Evolutionary conservation across 2,113 vertebrate species (phyloP), one percentile per base, ranked within the genome.

Genomic region (Grus americana): DNA sequence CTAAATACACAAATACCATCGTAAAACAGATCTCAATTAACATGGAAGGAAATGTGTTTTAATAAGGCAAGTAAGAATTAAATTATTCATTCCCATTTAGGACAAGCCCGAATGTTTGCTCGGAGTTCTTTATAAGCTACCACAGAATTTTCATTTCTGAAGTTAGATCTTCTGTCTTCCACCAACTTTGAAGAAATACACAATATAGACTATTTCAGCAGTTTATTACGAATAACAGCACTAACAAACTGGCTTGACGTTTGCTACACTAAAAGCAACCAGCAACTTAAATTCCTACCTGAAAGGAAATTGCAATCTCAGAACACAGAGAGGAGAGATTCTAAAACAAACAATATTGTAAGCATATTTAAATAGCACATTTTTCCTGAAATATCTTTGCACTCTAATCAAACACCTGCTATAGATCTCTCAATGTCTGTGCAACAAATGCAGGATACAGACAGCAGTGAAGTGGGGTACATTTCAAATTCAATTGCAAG

Each of bases 271-370:
- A 78, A 82, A 91, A 88, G 67, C 79, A 93, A 92, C 52, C 34
- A 95, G 57, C 65, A 74, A 79, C 68, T 87, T 81, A 20, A 79
- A 75, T 57, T 93, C 78, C 62, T 84, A 91, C 74, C 61, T 95
- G 62, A 91, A 91, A 91, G 44, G 70, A 94, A 94, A 94, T 12
- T 79, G 84, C 80, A 92, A 88, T 79, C 81, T 94, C 73, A 93
- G 70, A 92, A 84, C 67, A 94, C 62, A 91, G 52, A 92, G 75
- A 76, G 16, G 16, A 86, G 44, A 95, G 21, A 85, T 68, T 92
- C 61, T 92, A 91, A 91, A 91, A 40, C 81, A 95, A 85, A 92
- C 44, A 90, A 63, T 57, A 93, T 21, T 65, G 12, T 49, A 79
- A 89, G 24, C 49, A 62, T 71, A 50, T 75, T 87, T 90, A 79